These are phyloP conservation scores for Cryptotis parvus DNA, from an alignment of 2,113 vertebrate genomes.

Conservation along the genomic window DNA sequence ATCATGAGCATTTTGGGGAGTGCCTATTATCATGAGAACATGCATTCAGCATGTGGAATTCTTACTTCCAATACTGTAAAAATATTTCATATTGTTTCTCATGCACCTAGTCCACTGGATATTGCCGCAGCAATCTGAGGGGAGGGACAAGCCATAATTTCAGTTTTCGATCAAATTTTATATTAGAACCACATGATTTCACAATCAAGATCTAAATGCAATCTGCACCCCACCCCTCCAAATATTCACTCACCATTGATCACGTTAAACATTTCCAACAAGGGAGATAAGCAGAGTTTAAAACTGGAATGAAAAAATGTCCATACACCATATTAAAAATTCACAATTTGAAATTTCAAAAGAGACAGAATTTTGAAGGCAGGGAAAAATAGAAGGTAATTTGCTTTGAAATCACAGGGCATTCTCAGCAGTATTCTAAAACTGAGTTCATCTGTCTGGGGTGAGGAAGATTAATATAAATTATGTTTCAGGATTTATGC, in stretches of 20 bases:
- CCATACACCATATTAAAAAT: not conserved
- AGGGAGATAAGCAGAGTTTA: conserved; percentile 24
- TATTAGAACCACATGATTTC: not conserved
- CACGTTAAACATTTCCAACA: not conserved
- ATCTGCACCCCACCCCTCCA: too few species aligned
- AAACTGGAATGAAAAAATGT: not conserved
- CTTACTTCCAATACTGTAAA: not conserved
- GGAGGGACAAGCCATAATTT: conserved; percentile 33
- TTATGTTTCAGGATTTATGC: conserved; percentile 43
- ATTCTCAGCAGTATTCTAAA: conserved; percentile 51
- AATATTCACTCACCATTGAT: not conserved
- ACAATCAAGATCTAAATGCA: conserved; percentile 52
- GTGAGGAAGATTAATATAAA: conserved; percentile 45
- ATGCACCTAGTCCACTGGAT: not conserved
- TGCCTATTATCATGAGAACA: not conserved
- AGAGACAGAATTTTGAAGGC: conserved; percentile 24
- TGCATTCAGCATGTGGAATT: not conserved
- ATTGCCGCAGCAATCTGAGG: not conserved
- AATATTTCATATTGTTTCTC: not conserved
- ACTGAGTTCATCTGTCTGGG: conserved; percentile 53
- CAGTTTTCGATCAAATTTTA: conserved; percentile 3
- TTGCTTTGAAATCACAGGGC: conserved; percentile 28
- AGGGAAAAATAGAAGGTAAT: conserved; percentile 18
- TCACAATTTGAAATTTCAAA: not conserved
- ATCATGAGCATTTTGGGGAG: not conserved